Evolutionary conservation across 2,797 vertebrate species (phyloP), one percentile per base, ranked within the genome.

Genomic region (Crocodylus rhombifer): DNA sequence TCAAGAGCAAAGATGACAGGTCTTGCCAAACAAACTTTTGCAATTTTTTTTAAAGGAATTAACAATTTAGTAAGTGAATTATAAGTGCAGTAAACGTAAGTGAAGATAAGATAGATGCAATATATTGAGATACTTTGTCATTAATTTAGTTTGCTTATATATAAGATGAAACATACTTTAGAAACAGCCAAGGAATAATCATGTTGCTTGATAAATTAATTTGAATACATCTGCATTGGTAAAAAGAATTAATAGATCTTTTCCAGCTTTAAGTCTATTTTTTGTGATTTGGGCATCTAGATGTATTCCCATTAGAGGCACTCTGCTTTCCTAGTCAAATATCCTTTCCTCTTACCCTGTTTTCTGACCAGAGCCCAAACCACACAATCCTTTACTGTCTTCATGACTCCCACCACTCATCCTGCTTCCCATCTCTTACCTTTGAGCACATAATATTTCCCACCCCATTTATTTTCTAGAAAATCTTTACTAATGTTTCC

Each of bases 251-350:
- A 73, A 15, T 23, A 26, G 84, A 77, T 73, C 73, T 71, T 85
- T 92, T 93, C 73, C 84, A 84, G 64, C 81, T 91, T 85, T 84
- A 89, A 36, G 18, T 21, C 67, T 69, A 69, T 30, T 80, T 61
- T 84, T 77, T 86, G 26, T 79, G 96, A 87, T 89, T 95, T 42
- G 8, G 42, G 42, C 86, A 88, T 11, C 15, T 36, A 86, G 82
- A 82, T 51, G 62, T 75, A 71, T 75, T 87, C 62, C 78, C 78
- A 79, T 64, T 67, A 42, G 84, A 26, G 86, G 20, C 80, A 83
- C 14, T 18, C 77, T 15, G 0, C 90, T 89, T 89, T 92, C 92
- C 94, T 82, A 84, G 89, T 92, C 86, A 94, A 56, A 64, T 51
- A 73, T 82, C 91, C 81, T 42, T 76, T 82, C 91, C 36, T 85